These are phyloP conservation scores for Panulirus ornatus DNA, from an alignment of 1,140 invertebrate species.

Conservation along the genomic window DNA sequence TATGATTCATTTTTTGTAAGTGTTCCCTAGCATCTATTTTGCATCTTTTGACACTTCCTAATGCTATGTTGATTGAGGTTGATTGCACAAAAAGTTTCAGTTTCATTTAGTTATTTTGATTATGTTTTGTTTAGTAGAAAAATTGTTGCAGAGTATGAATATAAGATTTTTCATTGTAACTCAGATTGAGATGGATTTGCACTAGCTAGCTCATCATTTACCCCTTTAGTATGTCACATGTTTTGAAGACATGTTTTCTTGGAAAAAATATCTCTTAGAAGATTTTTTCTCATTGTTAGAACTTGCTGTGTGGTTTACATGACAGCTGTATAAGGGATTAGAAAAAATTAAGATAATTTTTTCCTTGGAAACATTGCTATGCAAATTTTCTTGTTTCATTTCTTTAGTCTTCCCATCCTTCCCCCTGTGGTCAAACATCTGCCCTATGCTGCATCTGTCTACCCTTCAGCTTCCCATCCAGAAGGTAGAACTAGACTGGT, in stretches of 20 bases:
- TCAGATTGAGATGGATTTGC: constrained; percentile 53
- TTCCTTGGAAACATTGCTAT: constrained; percentile 16
- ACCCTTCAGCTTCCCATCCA: constrained; percentile 31
- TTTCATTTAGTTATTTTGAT: constrained; percentile 42
- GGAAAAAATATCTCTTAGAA: constrained; percentile 18
- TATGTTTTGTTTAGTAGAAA: constrained; percentile 43
- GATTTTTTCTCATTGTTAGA: not conserved
- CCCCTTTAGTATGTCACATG: constrained; percentile 53
- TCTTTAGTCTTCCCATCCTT: constrained; percentile 33
- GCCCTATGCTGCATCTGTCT: constrained; percentile 36
- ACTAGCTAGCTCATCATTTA: constrained; percentile 54
- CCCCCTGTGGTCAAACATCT: constrained; percentile 11
- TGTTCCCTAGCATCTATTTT: constrained; percentile 61
- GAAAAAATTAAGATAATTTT: constrained; percentile 10
- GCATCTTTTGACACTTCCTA: constrained; percentile 63
- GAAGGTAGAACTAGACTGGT: constrained; percentile 45
- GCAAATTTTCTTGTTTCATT: constrained; percentile 39
- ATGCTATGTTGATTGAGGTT: constrained; percentile 66
- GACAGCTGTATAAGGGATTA: not conserved
- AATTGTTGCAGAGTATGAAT: constrained; percentile 57
- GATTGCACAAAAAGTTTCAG: constrained; percentile 56
- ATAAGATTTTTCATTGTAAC: constrained; percentile 53
- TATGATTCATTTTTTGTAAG: constrained; percentile 43
- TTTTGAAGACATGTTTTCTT: constrained; percentile 23
- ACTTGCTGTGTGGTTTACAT: not conserved